These are phyloP conservation scores for Loxodonta africana DNA, from an alignment of 2,113 vertebrate genomes.

Conservation along the genomic window DNA sequence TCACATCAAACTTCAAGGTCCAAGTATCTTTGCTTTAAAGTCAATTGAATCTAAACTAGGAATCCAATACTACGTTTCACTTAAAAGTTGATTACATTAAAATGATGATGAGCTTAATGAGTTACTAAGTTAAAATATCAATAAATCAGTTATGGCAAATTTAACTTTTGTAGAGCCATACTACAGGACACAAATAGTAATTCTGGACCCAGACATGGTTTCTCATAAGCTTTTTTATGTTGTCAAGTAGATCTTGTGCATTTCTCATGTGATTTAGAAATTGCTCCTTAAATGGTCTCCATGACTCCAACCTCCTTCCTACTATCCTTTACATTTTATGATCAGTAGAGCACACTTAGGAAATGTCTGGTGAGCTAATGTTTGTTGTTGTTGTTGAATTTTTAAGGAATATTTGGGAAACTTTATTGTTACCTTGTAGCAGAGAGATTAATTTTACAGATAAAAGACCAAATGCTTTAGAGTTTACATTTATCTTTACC, in stretches of 20 bases:
- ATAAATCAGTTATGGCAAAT: constrained; percentile 46
- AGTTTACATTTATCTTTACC: not conserved
- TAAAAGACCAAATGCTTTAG: not conserved
- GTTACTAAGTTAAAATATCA: constrained; percentile 56
- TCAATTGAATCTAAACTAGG: constrained; percentile 67
- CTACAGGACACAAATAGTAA: not conserved
- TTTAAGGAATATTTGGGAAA: constrained; percentile 53
- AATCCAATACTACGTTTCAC: constrained; percentile 65
- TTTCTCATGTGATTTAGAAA: not conserved
- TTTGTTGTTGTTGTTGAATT: not conserved
- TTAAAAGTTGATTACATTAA: constrained; percentile 77
- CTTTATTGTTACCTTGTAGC: not conserved
- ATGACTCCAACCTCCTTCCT: not conserved
- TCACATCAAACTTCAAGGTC: constrained; percentile 76
- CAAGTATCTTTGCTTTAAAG: constrained; percentile 71
- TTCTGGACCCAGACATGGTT: not conserved
- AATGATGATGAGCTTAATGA: constrained; percentile 64
- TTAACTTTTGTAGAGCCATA: constrained; percentile 44
- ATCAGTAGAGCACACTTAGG: not conserved
- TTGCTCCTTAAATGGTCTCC: not conserved
- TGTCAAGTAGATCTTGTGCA: not conserved
- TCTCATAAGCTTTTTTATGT: not conserved
- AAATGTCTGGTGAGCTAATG: not conserved
- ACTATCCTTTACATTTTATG: not conserved
- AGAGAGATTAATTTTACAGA: not conserved